phyloP scores from a whole-genome alignment of 2,113 vertebrate species.

The Scomber scombrus region DNA sequence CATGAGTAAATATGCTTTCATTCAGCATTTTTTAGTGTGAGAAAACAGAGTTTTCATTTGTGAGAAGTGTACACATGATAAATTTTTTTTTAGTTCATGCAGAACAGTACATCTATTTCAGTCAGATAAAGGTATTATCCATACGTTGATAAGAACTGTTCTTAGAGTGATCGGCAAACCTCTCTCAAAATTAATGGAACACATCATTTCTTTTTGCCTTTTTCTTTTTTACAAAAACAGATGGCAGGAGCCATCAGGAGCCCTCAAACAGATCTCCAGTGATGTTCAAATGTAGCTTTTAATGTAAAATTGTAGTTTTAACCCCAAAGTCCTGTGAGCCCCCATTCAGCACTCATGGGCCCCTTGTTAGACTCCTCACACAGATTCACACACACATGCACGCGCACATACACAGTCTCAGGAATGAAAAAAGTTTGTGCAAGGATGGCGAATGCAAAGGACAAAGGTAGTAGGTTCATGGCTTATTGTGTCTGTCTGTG shows the following conservation, averaged over 20 bases:
- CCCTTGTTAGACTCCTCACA: neutral
- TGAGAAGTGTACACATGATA: no score
- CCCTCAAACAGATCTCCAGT: slow-evolving; percentile 4
- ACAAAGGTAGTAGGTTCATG: slow-evolving; percentile 18
- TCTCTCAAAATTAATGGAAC: neutral
- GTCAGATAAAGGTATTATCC: neutral
- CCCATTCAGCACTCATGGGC: neutral
- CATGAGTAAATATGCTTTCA: no score
- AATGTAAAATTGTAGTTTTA: slow-evolving; percentile 32
- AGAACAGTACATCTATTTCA: neutral
- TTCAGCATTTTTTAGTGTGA: no score
- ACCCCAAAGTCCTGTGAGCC: neutral
- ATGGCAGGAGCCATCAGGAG: neutral
- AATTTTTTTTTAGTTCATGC: neutral
- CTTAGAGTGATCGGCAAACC: neutral
- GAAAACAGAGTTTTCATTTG: no score
- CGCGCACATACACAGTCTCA: neutral
- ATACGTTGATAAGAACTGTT: neutral
- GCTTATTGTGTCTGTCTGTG: slow-evolving; percentile 1
- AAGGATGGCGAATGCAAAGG: slow-evolving; percentile 21
- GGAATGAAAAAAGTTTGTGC: slow-evolving; percentile 18
- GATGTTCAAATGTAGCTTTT: slow-evolving; percentile 11
- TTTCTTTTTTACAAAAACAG: neutral
- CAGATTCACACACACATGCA: neutral
- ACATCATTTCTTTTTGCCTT: neutral